Conservation (phyloP, 2,113 vertebrate genomes). For the Oostethus manadensis region DNA sequence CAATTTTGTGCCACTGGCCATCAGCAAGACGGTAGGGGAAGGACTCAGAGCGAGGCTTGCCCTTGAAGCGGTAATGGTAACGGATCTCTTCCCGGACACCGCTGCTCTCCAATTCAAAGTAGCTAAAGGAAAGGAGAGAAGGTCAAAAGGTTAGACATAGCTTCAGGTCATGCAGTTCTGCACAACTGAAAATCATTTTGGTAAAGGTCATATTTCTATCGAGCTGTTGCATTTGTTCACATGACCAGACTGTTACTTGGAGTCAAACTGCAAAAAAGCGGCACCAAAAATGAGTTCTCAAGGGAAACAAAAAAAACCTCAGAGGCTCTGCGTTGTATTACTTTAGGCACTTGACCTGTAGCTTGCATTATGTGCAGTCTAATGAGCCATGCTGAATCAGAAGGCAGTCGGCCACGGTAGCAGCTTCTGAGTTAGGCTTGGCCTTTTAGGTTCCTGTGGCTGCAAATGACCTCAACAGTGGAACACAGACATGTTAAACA, state of each 20-base stretch:
- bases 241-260: too few relatives aligned
- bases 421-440: constrained; percentile 36
- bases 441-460: constrained; percentile 57
- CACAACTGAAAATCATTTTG: neutral
- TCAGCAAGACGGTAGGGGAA: constrained; percentile 91
- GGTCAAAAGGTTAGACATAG: constrained; percentile 17
- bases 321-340: neutral
- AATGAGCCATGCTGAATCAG: constrained; percentile 37
- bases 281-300: neutral
- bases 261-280: neutral
- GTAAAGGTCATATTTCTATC: too few relatives aligned
- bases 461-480: constrained; percentile 31
- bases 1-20: constrained; percentile 87
- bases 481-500: constrained; percentile 4
- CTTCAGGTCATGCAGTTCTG: neutral
- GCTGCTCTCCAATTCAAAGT: constrained; percentile 95
- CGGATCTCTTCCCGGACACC: constrained; percentile 88
- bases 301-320: neutral
- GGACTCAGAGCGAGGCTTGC: constrained; percentile 83
- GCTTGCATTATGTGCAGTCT: constrained; percentile 17
- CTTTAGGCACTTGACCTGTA: constrained; percentile 21
- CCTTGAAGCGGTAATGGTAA: constrained; percentile 84
- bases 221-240: too few relatives aligned
- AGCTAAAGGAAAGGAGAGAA: constrained; percentile 67
- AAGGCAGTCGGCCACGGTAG: constrained; percentile 22